Conservation (phyloP, 2,888 invertebrate species). For the Drosophila suboccidentalis region DNA sequence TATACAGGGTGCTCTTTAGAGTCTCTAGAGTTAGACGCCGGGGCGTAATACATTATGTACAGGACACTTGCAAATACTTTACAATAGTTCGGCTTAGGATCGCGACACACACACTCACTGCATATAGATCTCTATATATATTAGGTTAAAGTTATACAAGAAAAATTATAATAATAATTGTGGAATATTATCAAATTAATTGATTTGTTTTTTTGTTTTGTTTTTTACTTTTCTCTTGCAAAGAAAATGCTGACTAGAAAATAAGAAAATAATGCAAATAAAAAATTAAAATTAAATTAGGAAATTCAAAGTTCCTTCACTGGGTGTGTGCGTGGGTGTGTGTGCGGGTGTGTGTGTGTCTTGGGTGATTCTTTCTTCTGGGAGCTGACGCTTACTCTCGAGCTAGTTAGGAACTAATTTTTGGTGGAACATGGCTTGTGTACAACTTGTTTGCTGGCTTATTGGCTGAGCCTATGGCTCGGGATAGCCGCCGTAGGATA, state of each 20-base stretch:
- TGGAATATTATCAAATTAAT: conserved; percentile 6
- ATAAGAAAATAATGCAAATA: conserved; percentile 53
- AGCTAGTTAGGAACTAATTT: conserved; percentile 86
- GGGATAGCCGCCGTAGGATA: conserved; percentile 71
- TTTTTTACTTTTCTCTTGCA: conserved; percentile 65
- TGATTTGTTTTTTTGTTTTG: conserved; percentile 24
- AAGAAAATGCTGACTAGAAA: conserved; percentile 82
- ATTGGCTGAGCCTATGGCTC: conserved; percentile 69
- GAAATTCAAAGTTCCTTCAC: conserved; percentile 41
- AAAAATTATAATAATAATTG: conserved; percentile 12
- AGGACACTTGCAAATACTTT: conserved; percentile 70
- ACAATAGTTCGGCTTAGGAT: conserved; percentile 67
- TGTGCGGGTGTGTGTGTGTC: conserved; percentile 35
- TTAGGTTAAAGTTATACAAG: background rate
- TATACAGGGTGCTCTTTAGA: conserved; percentile 56
- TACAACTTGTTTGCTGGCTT: conserved; percentile 30
- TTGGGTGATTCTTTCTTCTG: conserved; percentile 23
- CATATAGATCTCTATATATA: background rate
- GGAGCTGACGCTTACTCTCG: conserved; percentile 64
- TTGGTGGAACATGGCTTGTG: conserved; percentile 84
- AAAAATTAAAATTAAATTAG: conserved; percentile 18
- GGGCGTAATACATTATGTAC: conserved; percentile 67
- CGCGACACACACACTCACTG: conserved; percentile 36
- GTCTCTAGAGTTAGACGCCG: conserved; percentile 68
- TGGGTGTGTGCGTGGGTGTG: conserved; percentile 39